Evolutionary conservation across 2,888 invertebrate genomes (phyloP), one percentile per base, ranked within the genome.

Genomic region (Acanthosepion pharaonis): DNA sequence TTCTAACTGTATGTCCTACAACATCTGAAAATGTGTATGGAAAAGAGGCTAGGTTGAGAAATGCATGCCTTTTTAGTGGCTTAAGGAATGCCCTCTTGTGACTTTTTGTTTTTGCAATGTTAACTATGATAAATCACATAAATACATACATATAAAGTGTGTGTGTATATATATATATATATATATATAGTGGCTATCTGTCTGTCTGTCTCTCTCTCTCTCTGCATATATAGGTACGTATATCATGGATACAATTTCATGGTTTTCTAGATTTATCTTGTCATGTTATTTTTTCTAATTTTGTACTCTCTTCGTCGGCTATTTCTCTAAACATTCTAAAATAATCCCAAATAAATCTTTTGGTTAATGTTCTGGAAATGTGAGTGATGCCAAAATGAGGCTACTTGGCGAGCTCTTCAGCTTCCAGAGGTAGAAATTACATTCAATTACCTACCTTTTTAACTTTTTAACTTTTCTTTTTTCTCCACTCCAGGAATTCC

Each of bases 261-360:
- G 78, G 11, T 78, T 78, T 78, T 78, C 78, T n/a, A n/a, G 1
- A 78, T 78, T n/a, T 78, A 33, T n/a, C 11, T 6, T 78, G n/a
- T n/a, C 42, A 42, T 42, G 42, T 42, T 42, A 2, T 28, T 78
- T n/a, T n/a, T 78, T 64, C 64, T 25, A 64, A 23, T 64, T 64
- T n/a, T n/a, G 78, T 33, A 78, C 15, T n/a, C n/a, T 78, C 8
- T 78, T 33, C 4, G 15, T 78, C 3, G 18, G 33, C n/a, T 78
- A n/a, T 59, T 59, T 78, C 78, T n/a, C 9, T n/a, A 78, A n/a
- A 78, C 78, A 15, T 78, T 78, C 78, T 78, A 78, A 78, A 78
- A 78, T 78, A 78, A 78, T 78, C 78, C 78, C n/a, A n/a, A 78
- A 78, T 78, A 78, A 78, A 78, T 78, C 78, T 78, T n/a, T n/a